Base-by-base conservation (phyloP, 1,140 invertebrate genomes). In the Sycophila sp. region DNA sequence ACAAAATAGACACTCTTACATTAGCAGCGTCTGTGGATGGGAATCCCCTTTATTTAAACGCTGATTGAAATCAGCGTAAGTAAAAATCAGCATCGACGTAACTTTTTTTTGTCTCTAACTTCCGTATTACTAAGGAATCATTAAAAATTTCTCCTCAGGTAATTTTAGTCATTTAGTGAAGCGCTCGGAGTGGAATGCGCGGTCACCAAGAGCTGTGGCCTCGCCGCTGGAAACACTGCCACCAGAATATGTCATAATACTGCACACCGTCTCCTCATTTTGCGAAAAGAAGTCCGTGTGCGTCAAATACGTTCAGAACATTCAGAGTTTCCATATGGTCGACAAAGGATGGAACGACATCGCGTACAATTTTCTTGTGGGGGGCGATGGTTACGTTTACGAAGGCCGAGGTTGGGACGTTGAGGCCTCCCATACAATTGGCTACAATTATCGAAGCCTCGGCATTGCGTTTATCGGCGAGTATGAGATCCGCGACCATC, bases 261-360 rank as follows among this genome's bases (percentile, higher is more conserved):
- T 93, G 84, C 93, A 94, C 78, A 91, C 91, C 0, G 90, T 88
- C 0, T 77, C 79, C 1, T 69, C 78, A 0, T 70, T 73, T 28
- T 94, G 93, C 76, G 77, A 79, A n/a, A 89, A 75, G 0, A 79
- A 81, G 56, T 80, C 89, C 0, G 76, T 85, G 4, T 91, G 90
- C 63, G 80, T 79, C 7, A 68, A 76, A 0, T 82, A 83, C 0
- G 89, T 92, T 0, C 85, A 88, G 38, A 53, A 84, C 1, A 91
- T 93, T 19, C 93, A 94, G 81, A 89, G 84, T 11, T 94, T 90
- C 76, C 93, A 94, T 79, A 92, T 94, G 56, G 90, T 93, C 64
- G 89, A 89, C 1, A 87, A 85, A 36, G 77, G 83, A 0, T 92
- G 89, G 89, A 90, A 76, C 85, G 94, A 71, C 55, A 64, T 71